Conservation (phyloP, 2,888 invertebrate species). For the Heliconius ethilla region DNA sequence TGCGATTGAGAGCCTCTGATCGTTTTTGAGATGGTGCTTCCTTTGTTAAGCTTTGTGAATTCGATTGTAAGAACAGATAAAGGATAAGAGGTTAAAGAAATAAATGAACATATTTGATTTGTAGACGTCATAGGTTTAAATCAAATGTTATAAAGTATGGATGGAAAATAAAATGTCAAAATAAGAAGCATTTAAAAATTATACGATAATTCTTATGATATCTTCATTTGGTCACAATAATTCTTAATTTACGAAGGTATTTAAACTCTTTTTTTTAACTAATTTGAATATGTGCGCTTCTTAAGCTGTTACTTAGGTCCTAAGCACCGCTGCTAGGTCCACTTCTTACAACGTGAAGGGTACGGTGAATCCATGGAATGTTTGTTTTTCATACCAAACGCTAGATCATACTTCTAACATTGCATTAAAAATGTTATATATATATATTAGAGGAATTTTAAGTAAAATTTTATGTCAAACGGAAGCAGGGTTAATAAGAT, state of each 20-base stretch:
- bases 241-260: too few species aligned
- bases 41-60: neutral
- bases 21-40: neutral
- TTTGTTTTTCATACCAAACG: neutral
- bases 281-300: too few species aligned
- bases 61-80: neutral
- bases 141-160: too few species aligned
- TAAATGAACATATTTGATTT: neutral
- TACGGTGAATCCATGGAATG: neutral
- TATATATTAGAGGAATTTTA: neutral
- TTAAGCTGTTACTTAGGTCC: too few species aligned
- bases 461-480: slow-evolving; percentile 15
- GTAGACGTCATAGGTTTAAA: neutral
- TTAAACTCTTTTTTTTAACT: too few species aligned
- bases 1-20: neutral
- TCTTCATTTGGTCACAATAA: too few species aligned
- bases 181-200: too few species aligned
- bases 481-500: slow-evolving; percentile 26
- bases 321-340: too few species aligned
- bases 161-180: too few species aligned
- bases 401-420: neutral
- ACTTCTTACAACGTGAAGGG: too few species aligned
- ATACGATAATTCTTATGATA: too few species aligned
- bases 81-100: neutral
- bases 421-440: neutral